Evolutionary conservation across 2,888 invertebrate genomes (phyloP).

Genomic region (Aleiodes leptofemur): DNA sequence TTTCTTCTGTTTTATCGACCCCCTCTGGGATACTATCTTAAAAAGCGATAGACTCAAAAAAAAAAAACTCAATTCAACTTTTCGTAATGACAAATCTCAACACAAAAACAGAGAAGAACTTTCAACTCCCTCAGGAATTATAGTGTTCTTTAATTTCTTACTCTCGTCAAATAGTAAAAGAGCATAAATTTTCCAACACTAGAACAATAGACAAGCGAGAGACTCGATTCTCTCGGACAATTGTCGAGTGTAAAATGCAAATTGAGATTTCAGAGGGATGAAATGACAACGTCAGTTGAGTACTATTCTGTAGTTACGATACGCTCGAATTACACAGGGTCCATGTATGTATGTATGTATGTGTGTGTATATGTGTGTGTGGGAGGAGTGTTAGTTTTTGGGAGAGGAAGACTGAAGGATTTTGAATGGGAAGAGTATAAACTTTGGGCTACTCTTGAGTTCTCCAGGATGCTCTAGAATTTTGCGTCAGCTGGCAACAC

Average conservation of each 20-base stretch:
- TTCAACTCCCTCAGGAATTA: no score
- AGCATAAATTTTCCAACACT: neutral
- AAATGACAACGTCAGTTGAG: conserved; percentile 28
- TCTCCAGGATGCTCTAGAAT: conserved; percentile 1
- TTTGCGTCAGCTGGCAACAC: conserved; percentile 54
- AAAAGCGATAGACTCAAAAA: no score
- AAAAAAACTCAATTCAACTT: conserved; percentile 12
- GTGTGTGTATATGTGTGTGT: neutral
- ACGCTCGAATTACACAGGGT: neutral
- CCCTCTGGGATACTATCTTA: no score
- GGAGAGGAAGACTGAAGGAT: neutral
- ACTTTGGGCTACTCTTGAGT: conserved; percentile 18
- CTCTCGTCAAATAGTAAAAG: neutral
- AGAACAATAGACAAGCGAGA: conserved; percentile 13
- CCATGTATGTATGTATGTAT: neutral
- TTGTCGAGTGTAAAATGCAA: conserved; percentile 32
- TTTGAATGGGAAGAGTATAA: conserved; percentile 6
- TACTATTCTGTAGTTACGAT: conserved; percentile 2
- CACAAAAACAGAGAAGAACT: no score
- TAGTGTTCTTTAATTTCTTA: neutral
- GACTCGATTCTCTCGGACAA: conserved; percentile 32
- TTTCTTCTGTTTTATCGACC: no score
- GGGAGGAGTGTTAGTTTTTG: neutral
- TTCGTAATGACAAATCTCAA: conserved; percentile 1
- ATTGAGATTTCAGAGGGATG: conserved; percentile 36